Conservation (phyloP, 2,888 invertebrate genomes). For the Nephrotoma flavescens region DNA sequence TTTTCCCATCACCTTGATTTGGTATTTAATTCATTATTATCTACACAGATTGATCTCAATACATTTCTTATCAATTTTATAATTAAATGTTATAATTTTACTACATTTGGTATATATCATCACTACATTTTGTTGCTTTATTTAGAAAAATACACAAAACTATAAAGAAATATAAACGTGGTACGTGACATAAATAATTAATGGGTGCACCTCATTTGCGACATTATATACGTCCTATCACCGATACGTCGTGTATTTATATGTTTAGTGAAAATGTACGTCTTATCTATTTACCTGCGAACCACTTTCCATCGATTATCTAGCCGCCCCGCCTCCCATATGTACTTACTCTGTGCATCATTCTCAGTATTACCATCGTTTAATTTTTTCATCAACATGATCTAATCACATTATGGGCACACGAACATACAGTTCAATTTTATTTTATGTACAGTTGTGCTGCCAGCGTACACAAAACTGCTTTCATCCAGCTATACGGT, state of each 20-base stretch:
- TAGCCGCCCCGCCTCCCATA: neutral
- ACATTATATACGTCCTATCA: neutral
- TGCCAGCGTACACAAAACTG: neutral
- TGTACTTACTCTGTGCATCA: too few species aligned
- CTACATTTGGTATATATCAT: neutral
- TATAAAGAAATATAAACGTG: neutral
- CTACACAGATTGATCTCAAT: neutral
- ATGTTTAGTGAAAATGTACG: neutral
- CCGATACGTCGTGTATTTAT: neutral
- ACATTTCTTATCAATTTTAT: neutral
- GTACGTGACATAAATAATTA: neutral
- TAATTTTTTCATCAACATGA: neutral
- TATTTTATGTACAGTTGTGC: too few species aligned
- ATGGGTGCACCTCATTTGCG: neutral
- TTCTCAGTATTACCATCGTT: neutral
- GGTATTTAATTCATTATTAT: neutral
- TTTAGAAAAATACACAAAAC: neutral
- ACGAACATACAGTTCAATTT: neutral
- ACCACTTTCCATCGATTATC: neutral
- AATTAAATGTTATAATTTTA: neutral
- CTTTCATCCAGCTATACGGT: neutral
- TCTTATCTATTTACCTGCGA: neutral
- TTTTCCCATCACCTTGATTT: neutral
- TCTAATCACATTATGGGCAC: neutral
- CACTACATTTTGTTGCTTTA: neutral